These are phyloP conservation scores for Aphrophora alni DNA, from an alignment of 2,888 invertebrate genomes.

Conservation along the genomic window DNA sequence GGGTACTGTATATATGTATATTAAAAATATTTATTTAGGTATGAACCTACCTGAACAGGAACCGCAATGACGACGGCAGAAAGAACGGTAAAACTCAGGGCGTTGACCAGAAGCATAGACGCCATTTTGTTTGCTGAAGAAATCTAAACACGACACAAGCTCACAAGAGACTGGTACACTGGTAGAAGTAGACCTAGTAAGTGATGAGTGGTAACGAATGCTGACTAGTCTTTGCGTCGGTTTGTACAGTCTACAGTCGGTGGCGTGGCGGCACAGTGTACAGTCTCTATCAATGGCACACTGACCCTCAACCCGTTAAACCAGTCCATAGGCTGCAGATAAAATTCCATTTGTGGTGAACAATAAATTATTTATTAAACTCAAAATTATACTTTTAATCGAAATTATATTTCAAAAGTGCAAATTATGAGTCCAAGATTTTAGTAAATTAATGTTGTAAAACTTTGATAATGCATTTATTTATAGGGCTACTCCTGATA, in stretches of 20 bases:
- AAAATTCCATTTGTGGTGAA: too few relatives aligned
- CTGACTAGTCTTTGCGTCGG: background rate
- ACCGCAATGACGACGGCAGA: background rate
- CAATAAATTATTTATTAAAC: too few relatives aligned
- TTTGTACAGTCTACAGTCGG: background rate
- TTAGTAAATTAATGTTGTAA: too few relatives aligned
- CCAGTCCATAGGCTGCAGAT: background rate
- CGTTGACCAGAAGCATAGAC: conserved; percentile 1
- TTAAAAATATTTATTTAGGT: too few relatives aligned
- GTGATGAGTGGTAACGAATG: background rate
- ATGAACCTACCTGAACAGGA: background rate
- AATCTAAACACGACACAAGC: background rate
- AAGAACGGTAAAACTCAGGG: background rate
- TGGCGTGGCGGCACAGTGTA: too few relatives aligned
- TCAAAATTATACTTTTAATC: too few relatives aligned
- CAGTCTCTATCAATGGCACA: background rate
- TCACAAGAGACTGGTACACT: background rate
- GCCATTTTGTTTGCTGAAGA: background rate
- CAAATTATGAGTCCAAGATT: too few relatives aligned
- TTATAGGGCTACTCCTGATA: too few relatives aligned
- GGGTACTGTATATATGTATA: too few relatives aligned
- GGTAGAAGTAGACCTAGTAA: background rate
- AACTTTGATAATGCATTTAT: too few relatives aligned
- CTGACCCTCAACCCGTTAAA: background rate
- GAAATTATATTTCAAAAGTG: too few relatives aligned